Percentiles rank a stretch among this genome's conserved stretches.
phyloP scores from a whole-genome alignment of 2,888 invertebrate genomes.

The Chorisops tibialis region DNA sequence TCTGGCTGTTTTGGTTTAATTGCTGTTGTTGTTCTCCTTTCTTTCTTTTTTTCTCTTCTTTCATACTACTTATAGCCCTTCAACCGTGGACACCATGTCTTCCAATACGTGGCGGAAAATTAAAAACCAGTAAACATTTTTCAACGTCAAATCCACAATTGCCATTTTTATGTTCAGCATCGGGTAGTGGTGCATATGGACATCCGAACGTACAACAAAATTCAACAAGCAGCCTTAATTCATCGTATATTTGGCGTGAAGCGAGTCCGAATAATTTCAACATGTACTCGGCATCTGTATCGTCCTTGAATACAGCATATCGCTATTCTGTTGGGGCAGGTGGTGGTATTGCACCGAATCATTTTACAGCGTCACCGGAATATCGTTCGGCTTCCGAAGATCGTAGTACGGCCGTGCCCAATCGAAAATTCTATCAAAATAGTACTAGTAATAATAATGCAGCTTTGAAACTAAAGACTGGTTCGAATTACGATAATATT shows the following conservation, averaged over 20 bases:
- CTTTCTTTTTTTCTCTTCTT: conserved; percentile 38
- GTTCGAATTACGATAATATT: conserved; percentile 51
- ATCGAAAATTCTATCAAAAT: conserved; percentile 18
- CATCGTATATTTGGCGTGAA: conserved; percentile 53
- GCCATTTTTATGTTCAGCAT: conserved; percentile 45
- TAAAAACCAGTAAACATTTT: conserved; percentile 52
- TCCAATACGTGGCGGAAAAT: conserved; percentile 52
- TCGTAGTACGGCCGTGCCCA: conserved; percentile 26
- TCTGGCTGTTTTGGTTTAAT: conserved; percentile 38
- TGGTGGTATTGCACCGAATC: conserved; percentile 37
- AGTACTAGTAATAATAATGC: neutral
- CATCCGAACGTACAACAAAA: conserved; percentile 44
- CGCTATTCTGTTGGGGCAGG: conserved; percentile 42
- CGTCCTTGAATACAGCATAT: conserved; percentile 47
- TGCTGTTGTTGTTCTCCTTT: conserved; percentile 35
- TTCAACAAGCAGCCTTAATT: conserved; percentile 47
- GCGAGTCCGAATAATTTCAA: conserved; percentile 53
- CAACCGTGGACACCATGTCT: conserved; percentile 54
- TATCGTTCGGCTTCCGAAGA: conserved; percentile 35
- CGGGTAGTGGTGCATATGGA: conserved; percentile 30
- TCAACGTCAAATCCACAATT: conserved; percentile 53
- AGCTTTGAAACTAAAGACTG: conserved; percentile 43
- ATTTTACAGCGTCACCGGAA: conserved; percentile 35
- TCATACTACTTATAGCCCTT: conserved; percentile 43
- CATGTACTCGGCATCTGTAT: conserved; percentile 51